Evolutionary conservation across 2,888 invertebrate species (phyloP).

Genomic region (Dermolepida albohirtum): DNA sequence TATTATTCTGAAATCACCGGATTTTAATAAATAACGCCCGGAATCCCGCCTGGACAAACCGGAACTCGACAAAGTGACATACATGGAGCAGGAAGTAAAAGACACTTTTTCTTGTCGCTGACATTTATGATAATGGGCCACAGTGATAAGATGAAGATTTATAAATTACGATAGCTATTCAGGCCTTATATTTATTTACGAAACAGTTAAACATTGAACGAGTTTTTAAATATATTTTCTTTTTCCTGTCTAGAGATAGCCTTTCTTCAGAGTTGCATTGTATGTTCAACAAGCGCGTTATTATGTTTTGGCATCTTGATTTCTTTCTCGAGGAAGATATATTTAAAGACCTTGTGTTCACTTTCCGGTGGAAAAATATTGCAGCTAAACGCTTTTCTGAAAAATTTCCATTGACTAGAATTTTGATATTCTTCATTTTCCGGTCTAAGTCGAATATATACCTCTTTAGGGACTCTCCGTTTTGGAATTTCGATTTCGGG

Average conservation of each 20-base stretch:
- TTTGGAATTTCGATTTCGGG: too few relatives aligned
- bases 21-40: slow-evolving; percentile 26
- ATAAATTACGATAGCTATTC: slow-evolving; percentile 12
- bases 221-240: slow-evolving; percentile 15
- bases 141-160: slow-evolving; percentile 16
- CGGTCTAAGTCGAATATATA: too few relatives aligned
- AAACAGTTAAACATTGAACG: background rate
- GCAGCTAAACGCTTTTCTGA: background rate
- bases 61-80: background rate
- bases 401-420: background rate
- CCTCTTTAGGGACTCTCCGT: too few relatives aligned
- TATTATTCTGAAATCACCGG: background rate
- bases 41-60: background rate
- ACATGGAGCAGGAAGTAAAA: slow-evolving; percentile 18
- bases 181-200: slow-evolving; percentile 6
- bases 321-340: slow-evolving; percentile 20
- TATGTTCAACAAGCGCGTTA: slow-evolving; percentile 17
- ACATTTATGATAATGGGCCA: slow-evolving; percentile 19
- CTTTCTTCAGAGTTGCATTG: slow-evolving; percentile 6
- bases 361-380: background rate
- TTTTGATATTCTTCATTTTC: too few relatives aligned
- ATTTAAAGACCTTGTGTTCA: slow-evolving; percentile 1
- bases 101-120: slow-evolving; percentile 14
- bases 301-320: slow-evolving; percentile 20
- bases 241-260: background rate